Conservation (phyloP, 2,888 invertebrate species). For the Mesorhabditis sp. region DNA sequence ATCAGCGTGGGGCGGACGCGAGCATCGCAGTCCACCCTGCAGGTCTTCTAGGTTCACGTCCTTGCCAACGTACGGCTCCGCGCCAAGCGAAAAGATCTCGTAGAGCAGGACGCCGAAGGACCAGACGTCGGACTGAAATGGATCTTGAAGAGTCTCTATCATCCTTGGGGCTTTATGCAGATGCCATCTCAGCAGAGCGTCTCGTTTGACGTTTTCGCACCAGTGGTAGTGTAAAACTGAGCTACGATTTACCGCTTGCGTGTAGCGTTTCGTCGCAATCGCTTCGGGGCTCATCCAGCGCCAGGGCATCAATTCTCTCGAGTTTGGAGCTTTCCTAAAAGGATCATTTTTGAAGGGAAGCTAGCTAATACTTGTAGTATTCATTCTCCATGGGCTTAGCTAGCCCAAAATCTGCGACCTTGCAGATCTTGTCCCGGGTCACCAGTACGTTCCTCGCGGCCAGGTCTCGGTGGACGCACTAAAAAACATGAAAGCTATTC, state of each 20-base stretch:
- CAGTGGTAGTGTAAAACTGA: too few species aligned
- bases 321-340: slow-evolving; percentile 12
- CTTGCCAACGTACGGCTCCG: too few species aligned
- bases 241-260: slow-evolving; percentile 55
- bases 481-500: slow-evolving; percentile 8
- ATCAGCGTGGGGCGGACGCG: too few species aligned
- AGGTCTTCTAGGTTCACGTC: too few species aligned
- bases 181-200: too few species aligned
- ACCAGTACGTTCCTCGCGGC: slow-evolving; percentile 94
- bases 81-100: too few species aligned
- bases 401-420: slow-evolving; percentile 94
- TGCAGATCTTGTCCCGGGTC: slow-evolving; percentile 83
- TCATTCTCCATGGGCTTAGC: slow-evolving; percentile 74
- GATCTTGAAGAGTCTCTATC: too few species aligned
- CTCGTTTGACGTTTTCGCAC: too few species aligned
- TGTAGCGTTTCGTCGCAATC: slow-evolving; percentile 79
- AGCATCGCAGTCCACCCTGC: too few species aligned
- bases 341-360: neutral
- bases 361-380: slow-evolving; percentile 27
- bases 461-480: slow-evolving; percentile 81
- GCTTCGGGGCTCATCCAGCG: slow-evolving; percentile 99
- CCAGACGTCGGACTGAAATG: too few species aligned
- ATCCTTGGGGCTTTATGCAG: too few species aligned
- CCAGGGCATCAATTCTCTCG: slow-evolving; percentile 81
- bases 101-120: too few species aligned